Evolutionary conservation across 2,797 vertebrate species (phyloP).

Genomic region (Acanthornis magna): DNA sequence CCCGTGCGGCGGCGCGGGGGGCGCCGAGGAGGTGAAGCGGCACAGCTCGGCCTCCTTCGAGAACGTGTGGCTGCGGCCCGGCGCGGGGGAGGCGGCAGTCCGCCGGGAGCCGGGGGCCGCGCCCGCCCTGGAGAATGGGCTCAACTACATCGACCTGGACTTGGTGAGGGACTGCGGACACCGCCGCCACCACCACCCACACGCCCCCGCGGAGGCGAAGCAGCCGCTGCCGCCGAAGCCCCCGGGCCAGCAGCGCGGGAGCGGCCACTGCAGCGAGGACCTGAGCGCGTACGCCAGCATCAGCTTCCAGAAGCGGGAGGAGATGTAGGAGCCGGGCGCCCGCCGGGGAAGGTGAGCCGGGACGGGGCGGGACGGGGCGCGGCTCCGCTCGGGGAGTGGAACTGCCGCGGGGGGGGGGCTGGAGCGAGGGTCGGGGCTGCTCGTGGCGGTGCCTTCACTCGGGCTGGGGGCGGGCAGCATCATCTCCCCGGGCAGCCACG

Average conservation of each 20-base stretch:
- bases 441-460: background rate
- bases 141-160: conserved; percentile 90
- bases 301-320: conserved; percentile 83
- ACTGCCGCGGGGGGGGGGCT: background rate
- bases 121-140: conserved; percentile 75
- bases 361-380: background rate
- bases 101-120: conserved; percentile 39
- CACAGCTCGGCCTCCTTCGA: conserved; percentile 87
- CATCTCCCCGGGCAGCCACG: no score
- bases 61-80: conserved; percentile 83
- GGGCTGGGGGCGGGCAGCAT: background rate
- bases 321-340: conserved; percentile 68
- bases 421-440: background rate
- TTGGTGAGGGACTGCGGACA: conserved; percentile 78
- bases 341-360: conserved; percentile 77
- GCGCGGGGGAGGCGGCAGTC: conserved; percentile 56
- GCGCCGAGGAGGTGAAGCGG: conserved; percentile 78
- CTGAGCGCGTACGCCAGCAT: conserved; percentile 85
- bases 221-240: conserved; percentile 51
- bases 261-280: conserved; percentile 77
- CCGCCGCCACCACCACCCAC: conserved; percentile 65
- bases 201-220: conserved; percentile 47
- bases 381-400: no score
- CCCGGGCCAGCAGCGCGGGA: conserved; percentile 66
- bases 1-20: conserved; percentile 28